Conservation (phyloP, 2,888 invertebrate genomes). For the Apamea anceps region DNA sequence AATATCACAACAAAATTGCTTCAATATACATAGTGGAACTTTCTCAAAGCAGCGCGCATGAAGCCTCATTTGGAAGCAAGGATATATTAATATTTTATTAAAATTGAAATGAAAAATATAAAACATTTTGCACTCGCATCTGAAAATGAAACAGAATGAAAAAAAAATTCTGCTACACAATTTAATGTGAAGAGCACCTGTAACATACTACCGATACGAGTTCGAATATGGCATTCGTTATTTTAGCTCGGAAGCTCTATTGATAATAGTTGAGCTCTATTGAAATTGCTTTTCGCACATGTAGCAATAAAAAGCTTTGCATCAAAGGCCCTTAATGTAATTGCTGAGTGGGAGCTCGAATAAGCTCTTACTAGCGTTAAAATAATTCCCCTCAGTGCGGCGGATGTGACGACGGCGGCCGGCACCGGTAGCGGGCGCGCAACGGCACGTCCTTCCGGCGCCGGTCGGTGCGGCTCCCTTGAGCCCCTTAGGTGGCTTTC, state of each 20-base stretch:
- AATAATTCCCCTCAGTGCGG: slow-evolving; percentile 78
- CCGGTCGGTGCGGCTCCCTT: slow-evolving; percentile 71
- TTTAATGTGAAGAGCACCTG: slow-evolving; percentile 41
- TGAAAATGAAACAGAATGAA: slow-evolving; percentile 30
- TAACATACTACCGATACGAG: slow-evolving; percentile 37
- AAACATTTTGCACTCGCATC: slow-evolving; percentile 14
- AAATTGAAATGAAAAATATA: slow-evolving; percentile 31
- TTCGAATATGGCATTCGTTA: slow-evolving; percentile 54
- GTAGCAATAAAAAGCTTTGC: slow-evolving; percentile 71
- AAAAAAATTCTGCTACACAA: slow-evolving; percentile 42
- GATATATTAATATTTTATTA: slow-evolving; percentile 12
- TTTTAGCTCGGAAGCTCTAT: slow-evolving; percentile 56
- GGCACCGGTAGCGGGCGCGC: slow-evolving; percentile 77
- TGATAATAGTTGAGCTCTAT: slow-evolving; percentile 68
- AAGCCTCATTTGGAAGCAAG: slow-evolving; percentile 12
- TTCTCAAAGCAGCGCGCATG: neutral
- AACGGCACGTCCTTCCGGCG: slow-evolving; percentile 80
- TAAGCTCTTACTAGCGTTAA: slow-evolving; percentile 77
- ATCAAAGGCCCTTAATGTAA: slow-evolving; percentile 78
- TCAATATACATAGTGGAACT: neutral
- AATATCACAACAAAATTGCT: neutral
- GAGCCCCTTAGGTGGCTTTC: slow-evolving; percentile 76
- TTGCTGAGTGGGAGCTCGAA: slow-evolving; percentile 71
- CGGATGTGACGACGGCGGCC: slow-evolving; percentile 78
- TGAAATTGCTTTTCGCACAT: slow-evolving; percentile 66